A percentile compares a stretch with the other conserved stretches of the same genome.
Evolutionary conservation across 2,113 vertebrate genomes (phyloP).

Genomic region (Myocastor coypus): DNA sequence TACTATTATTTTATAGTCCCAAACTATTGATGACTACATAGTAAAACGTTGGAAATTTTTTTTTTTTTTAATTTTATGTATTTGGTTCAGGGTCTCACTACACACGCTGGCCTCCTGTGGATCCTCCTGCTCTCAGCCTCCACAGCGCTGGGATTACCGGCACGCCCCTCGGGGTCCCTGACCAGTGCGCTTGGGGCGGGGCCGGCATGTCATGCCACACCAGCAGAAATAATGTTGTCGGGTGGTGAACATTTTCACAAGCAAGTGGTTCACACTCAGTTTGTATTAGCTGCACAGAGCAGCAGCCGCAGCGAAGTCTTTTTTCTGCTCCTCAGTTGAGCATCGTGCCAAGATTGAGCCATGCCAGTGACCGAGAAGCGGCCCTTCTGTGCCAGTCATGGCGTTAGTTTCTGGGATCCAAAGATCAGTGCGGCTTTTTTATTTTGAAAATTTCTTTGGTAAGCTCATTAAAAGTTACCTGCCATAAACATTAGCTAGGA

Average conservation of each 20-base stretch:
- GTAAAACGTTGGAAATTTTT: neutral
- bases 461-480: neutral
- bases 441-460: neutral
- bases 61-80: no score
- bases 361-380: neutral
- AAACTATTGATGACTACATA: neutral
- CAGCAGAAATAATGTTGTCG: neutral
- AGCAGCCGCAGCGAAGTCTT: neutral
- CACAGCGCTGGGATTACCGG: no score
- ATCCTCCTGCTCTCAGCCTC: no score
- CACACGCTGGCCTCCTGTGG: rapidly evolving
- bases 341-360: neutral
- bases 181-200: no score
- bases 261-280: neutral
- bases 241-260: neutral
- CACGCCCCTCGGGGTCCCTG: no score
- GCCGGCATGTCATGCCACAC: no score
- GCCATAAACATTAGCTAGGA: neutral
- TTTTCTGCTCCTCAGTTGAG: neutral
- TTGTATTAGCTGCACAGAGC: neutral
- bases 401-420: neutral
- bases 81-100: no score
- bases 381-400: neutral
- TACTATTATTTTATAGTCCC: neutral
- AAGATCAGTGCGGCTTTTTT: neutral